phyloP scores from a whole-genome alignment of 2,797 vertebrate genomes.

The Numenius phaeopus region DNA sequence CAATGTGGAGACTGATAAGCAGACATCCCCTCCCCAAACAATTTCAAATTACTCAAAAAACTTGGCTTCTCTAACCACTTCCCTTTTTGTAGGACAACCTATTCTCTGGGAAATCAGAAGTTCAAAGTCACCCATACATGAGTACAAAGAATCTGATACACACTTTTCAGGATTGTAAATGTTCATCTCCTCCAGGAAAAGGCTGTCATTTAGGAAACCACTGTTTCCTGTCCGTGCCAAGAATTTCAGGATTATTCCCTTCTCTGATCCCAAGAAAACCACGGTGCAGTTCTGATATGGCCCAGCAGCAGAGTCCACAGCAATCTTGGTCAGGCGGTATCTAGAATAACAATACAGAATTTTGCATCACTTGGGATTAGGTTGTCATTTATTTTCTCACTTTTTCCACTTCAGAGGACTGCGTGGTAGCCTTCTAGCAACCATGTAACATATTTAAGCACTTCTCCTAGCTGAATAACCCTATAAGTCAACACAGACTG shows the following conservation, averaged over 20 bases:
- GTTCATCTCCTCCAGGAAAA: slow-evolving; percentile 97
- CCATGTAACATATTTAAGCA: neutral
- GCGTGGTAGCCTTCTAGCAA: slow-evolving; percentile 34
- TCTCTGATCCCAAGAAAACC: slow-evolving; percentile 97
- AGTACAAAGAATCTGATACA: slow-evolving; percentile 72
- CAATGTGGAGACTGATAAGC: slow-evolving; percentile 6
- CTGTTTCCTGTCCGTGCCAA: slow-evolving; percentile 91
- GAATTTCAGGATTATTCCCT: slow-evolving; percentile 97
- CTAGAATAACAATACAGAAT: slow-evolving; percentile 78
- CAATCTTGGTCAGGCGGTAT: slow-evolving; percentile 96
- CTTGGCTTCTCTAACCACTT: slow-evolving; percentile 12
- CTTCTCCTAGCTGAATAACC: neutral
- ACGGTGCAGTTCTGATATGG: slow-evolving; percentile 93
- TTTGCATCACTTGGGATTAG: slow-evolving; percentile 16
- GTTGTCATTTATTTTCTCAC: slow-evolving; percentile 5
- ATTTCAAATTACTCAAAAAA: slow-evolving; percentile 1
- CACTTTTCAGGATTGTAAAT: slow-evolving; percentile 98
- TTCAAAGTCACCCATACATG: slow-evolving; percentile 10
- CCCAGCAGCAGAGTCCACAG: slow-evolving; percentile 92
- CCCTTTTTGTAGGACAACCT: neutral
- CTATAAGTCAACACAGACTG: neutral
- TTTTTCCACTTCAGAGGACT: slow-evolving; percentile 27
- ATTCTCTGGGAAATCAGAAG: neutral
- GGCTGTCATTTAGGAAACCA: slow-evolving; percentile 95
- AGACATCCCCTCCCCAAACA: slow-evolving; percentile 30